Conservation (phyloP, 2,113 vertebrate genomes). For the Australoheros scitulus region DNA sequence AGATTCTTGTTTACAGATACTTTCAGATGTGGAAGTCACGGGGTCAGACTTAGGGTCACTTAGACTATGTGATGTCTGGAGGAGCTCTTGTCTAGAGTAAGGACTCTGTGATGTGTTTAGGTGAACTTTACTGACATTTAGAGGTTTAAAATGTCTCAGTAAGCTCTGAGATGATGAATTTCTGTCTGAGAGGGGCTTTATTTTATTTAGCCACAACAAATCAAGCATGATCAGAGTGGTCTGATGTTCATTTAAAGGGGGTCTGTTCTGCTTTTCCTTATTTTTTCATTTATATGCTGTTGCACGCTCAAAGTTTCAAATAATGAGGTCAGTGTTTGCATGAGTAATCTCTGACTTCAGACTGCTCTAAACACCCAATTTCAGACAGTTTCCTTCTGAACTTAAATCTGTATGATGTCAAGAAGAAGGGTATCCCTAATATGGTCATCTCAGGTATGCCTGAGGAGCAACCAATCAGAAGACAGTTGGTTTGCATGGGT, state of each 20-base stretch:
- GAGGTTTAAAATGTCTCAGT: background rate
- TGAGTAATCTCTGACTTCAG: background rate
- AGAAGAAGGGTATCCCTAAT: background rate
- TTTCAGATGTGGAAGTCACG: slow-evolving; percentile 5
- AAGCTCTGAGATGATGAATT: background rate
- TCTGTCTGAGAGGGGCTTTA: background rate
- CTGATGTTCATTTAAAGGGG: background rate
- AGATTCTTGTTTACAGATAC: background rate
- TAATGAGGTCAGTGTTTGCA: background rate
- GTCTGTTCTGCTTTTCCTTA: background rate
- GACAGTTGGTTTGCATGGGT: background rate
- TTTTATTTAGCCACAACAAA: background rate
- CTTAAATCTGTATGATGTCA: background rate
- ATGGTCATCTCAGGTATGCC: background rate
- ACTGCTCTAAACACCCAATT: background rate
- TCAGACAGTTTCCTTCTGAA: background rate
- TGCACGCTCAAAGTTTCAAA: background rate
- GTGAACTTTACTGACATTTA: background rate
- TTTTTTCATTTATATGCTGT: background rate
- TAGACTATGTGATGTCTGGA: background rate
- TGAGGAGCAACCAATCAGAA: background rate
- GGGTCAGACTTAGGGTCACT: slow-evolving; percentile 16
- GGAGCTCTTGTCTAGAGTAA: background rate
- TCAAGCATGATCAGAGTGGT: background rate
- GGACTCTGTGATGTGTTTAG: background rate